Conservation (phyloP, 2,888 invertebrate species). For the Drosophila birchii region DNA sequence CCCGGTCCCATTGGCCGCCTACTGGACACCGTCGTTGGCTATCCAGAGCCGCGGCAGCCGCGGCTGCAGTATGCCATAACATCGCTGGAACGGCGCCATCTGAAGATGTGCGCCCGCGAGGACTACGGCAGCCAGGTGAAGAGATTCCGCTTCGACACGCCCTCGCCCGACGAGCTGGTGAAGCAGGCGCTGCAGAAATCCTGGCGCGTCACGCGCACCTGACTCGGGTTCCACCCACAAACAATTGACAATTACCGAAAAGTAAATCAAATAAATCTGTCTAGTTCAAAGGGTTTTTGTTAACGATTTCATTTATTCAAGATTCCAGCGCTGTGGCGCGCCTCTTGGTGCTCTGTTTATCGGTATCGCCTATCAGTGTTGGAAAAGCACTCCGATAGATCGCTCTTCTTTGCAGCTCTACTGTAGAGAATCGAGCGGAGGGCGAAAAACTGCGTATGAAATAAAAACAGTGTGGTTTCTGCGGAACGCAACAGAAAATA, state of each 20-base stretch:
- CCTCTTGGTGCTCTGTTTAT: not conserved
- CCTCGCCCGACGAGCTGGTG: constrained; percentile 82
- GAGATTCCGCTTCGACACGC: constrained; percentile 78
- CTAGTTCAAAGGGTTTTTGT: not conserved
- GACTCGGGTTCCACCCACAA: not conserved
- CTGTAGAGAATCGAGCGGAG: constrained; percentile 1
- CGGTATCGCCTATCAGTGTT: not conserved
- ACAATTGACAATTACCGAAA: constrained; percentile 30
- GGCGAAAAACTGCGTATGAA: constrained; percentile 65
- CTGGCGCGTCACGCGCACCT: constrained; percentile 66
- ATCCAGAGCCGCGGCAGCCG: constrained; percentile 43
- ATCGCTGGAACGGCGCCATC: constrained; percentile 41
- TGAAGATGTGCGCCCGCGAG: constrained; percentile 48
- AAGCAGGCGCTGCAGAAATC: constrained; percentile 73
- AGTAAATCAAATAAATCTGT: constrained; percentile 22
- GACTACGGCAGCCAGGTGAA: constrained; percentile 69
- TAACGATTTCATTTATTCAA: not conserved
- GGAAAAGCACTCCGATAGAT: not conserved
- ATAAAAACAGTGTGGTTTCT: constrained; percentile 72
- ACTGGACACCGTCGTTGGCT: constrained; percentile 55
- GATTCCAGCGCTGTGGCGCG: not conserved
- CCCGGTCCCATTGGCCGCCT: constrained; percentile 54
- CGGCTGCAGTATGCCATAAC: constrained; percentile 50
- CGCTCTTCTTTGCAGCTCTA: not conserved
- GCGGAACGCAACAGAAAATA: constrained; percentile 35